phyloP scores from a whole-genome alignment of 2,888 invertebrate species.

The Stegophylla sp. region DNA sequence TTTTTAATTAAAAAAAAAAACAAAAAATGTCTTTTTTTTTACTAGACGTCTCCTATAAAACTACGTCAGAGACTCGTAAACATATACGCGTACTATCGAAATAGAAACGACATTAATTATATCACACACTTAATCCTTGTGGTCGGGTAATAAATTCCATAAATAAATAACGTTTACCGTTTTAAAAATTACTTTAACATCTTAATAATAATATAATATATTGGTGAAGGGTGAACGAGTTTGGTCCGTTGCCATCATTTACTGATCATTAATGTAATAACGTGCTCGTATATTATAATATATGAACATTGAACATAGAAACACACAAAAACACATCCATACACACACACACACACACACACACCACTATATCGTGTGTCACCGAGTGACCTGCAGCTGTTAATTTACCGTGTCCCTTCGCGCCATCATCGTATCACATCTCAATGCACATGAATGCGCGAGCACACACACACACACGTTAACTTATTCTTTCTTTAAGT shows the following conservation, averaged over 20 bases:
- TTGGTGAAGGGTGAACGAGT: background rate
- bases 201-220: constrained; percentile 8
- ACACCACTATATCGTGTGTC: constrained; percentile 32
- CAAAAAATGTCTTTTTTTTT: background rate
- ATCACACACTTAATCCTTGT: constrained; percentile 11
- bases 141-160: constrained; percentile 2
- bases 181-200: constrained; percentile 18
- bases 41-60: constrained; percentile 8
- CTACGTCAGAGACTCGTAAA: constrained; percentile 18
- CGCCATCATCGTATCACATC: constrained; percentile 37
- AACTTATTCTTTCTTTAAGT: background rate
- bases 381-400: constrained; percentile 42
- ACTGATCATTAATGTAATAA: background rate
- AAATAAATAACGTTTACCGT: constrained; percentile 34
- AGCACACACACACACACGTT: background rate
- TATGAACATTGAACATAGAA: too few relatives aligned
- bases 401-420: constrained; percentile 47
- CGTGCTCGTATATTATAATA: background rate
- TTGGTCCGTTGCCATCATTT: constrained; percentile 38
- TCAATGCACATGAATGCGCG: constrained; percentile 40
- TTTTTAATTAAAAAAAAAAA: constrained; percentile 28
- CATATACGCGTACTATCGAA: constrained; percentile 8
- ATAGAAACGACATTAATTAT: constrained; percentile 22
- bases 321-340: too few relatives aligned
- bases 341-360: too few relatives aligned